Evolutionary conservation across 2,113 vertebrate species (phyloP).

Genomic region (Dunckerocampus dactyliophorus): DNA sequence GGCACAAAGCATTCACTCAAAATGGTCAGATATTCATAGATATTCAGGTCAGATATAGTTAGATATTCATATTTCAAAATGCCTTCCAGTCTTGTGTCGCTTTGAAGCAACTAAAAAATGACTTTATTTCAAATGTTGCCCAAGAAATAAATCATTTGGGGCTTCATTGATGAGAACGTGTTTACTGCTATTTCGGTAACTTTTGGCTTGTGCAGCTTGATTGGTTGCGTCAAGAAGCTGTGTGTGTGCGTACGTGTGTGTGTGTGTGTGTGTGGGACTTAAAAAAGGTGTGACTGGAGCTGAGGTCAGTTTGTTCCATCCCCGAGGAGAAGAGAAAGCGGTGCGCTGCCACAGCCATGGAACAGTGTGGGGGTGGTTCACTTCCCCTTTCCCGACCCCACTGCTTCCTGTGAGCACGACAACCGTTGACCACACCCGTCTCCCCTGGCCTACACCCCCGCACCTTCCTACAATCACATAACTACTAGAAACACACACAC

Average conservation of each 20-base stretch:
- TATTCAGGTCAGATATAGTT: too few species aligned
- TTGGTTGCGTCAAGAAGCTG: background rate
- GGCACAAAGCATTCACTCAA: too few species aligned
- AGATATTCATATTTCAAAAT: too few species aligned
- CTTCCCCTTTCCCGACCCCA: conserved; percentile 70
- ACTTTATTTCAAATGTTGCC: too few species aligned
- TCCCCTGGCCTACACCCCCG: conserved; percentile 40
- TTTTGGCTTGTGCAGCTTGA: too few species aligned
- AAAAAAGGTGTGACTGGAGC: conserved; percentile 47
- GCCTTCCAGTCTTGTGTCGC: too few species aligned
- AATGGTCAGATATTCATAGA: too few species aligned
- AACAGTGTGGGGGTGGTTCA: conserved; percentile 67
- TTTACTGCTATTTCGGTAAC: too few species aligned
- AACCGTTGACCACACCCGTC: conserved; percentile 71
- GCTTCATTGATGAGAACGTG: too few species aligned
- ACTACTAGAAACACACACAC: conserved; percentile 3
- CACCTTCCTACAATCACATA: conserved; percentile 23
- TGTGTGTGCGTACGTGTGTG: background rate
- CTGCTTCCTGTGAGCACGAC: conserved; percentile 65
- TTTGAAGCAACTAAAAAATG: too few species aligned
- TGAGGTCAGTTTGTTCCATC: conserved; percentile 59
- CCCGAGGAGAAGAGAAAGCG: conserved; percentile 28
- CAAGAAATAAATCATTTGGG: too few species aligned
- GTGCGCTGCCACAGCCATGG: conserved; percentile 38
- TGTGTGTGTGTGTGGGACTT: conserved; percentile 9